Evolutionary conservation across 2,797 vertebrate genomes (phyloP).

Genomic region (Scyliorhinus canicula): DNA sequence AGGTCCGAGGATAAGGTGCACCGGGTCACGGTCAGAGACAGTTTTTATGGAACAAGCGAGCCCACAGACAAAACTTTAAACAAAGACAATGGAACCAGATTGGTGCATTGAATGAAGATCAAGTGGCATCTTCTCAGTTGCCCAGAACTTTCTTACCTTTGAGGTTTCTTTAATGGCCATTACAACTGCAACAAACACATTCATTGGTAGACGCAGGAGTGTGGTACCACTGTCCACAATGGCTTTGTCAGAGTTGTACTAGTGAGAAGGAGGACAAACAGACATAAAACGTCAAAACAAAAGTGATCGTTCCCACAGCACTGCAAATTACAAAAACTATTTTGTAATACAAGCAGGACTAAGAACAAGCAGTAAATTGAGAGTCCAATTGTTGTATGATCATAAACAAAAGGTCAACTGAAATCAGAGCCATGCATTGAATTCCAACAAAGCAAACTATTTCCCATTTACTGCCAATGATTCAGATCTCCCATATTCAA

Average conservation of each 20-base stretch:
- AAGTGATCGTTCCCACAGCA: background rate
- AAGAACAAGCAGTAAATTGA: background rate
- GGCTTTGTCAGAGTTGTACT: constrained; percentile 95
- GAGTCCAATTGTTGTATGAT: background rate
- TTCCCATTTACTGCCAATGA: background rate
- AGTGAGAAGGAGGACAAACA: constrained; percentile 38
- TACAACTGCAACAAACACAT: constrained; percentile 82
- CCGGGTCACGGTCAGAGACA: background rate
- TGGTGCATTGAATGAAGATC: background rate
- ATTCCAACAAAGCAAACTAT: background rate
- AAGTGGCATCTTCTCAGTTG: background rate
- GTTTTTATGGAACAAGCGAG: background rate
- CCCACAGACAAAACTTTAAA: background rate
- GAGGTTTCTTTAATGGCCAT: constrained; percentile 74
- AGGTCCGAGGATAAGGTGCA: background rate
- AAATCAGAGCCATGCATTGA: background rate
- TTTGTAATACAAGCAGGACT: background rate
- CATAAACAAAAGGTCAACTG: background rate
- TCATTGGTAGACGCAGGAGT: constrained; percentile 82
- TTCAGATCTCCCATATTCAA: too few relatives aligned
- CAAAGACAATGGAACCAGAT: background rate
- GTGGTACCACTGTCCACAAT: constrained; percentile 97
- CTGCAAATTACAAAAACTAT: background rate
- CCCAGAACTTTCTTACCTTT: constrained; percentile 63
- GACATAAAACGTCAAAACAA: constrained; percentile 36